Base-by-base conservation (phyloP, 2,888 invertebrate species). In the Drosophila nr. medialis region DNA sequence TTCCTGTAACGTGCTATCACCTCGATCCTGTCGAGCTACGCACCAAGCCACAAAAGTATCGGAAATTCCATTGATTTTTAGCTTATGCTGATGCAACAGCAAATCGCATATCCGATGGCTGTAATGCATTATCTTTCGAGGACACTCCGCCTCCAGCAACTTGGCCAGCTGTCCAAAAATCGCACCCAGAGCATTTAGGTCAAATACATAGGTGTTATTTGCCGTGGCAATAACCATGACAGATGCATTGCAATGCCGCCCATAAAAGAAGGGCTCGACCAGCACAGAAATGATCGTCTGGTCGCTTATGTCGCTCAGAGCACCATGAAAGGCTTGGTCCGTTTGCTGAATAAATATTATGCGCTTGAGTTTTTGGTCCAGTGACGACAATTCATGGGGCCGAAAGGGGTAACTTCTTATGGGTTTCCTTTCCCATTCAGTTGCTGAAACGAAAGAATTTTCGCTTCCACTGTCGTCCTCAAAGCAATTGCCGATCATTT, bases 261-360 rank as follows among this genome's bases (percentile, higher is more conserved):
- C 89, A 53, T 80, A 81, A 24, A 89, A 89, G 18, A 75, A 81
- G 0, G 89, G 87, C 54, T 89, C 84, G 13, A 80, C 61, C 21
- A 85, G 11, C 7, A 85, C n/a, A 6, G 81, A 89, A 24, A 85
- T 58, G 6, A 62, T 76, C 18, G 24, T 11, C 55, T 85, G 86
- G 13, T 79, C 76, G 0, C 38, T 30, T 7, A 85, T 86, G n/a
- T 85, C 86, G 2, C 30, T 51, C 0, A 85, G 27, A 0, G 86
- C 89, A 11, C 5, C n/a, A n/a, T 79, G 68, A 40, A 80, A 89
- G 2, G 45, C 42, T 7, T 36, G 42, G 54, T 89, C 81, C 32
- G 65, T 63, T 53, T 89, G 72, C 13, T 73, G 64, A 21, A 89
- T 75, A 6, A 59, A 21, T 18, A 71, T 36, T n/a, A 89, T 66